Evolutionary conservation across 2,888 invertebrate species (phyloP).

Genomic region (Lissonota sp.): DNA sequence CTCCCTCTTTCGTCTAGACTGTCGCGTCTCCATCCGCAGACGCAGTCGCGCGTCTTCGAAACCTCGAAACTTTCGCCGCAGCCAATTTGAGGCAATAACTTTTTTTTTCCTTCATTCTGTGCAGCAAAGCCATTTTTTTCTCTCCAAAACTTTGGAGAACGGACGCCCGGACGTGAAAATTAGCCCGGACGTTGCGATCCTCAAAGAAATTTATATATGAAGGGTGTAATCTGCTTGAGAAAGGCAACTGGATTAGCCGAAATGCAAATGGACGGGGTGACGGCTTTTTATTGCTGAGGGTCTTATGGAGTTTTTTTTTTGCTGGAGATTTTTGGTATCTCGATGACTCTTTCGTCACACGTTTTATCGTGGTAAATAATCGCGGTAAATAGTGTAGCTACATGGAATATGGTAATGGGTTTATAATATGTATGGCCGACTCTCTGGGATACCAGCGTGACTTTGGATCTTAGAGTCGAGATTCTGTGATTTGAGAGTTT

Average conservation of each 20-base stretch:
- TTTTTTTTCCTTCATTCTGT: background rate
- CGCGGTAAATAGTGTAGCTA: slow-evolving; percentile 8
- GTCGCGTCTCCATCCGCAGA: slow-evolving; percentile 7
- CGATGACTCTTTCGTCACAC: slow-evolving; percentile 18
- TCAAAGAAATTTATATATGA: slow-evolving; percentile 19
- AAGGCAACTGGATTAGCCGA: slow-evolving; percentile 30
- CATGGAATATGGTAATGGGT: slow-evolving; percentile 8
- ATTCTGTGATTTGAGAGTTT: too few relatives aligned
- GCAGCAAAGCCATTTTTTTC: slow-evolving; percentile 26
- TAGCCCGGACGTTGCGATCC: background rate
- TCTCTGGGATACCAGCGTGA: background rate
- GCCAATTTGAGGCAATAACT: slow-evolving; percentile 6
- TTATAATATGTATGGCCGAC: too few relatives aligned
- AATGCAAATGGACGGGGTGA: slow-evolving; percentile 11
- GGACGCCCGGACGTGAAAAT: background rate
- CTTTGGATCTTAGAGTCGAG: too few relatives aligned
- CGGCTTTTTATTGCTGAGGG: too few relatives aligned
- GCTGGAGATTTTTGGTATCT: background rate
- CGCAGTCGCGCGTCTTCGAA: background rate
- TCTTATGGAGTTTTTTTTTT: background rate
- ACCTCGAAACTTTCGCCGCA: slow-evolving; percentile 7
- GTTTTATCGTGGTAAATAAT: slow-evolving; percentile 42
- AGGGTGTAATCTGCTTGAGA: slow-evolving; percentile 20
- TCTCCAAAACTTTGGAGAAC: background rate
- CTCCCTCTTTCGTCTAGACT: slow-evolving; percentile 55